Evolutionary conservation across 2,113 vertebrate genomes (phyloP).

Genomic region (Oreocharis arfaki): DNA sequence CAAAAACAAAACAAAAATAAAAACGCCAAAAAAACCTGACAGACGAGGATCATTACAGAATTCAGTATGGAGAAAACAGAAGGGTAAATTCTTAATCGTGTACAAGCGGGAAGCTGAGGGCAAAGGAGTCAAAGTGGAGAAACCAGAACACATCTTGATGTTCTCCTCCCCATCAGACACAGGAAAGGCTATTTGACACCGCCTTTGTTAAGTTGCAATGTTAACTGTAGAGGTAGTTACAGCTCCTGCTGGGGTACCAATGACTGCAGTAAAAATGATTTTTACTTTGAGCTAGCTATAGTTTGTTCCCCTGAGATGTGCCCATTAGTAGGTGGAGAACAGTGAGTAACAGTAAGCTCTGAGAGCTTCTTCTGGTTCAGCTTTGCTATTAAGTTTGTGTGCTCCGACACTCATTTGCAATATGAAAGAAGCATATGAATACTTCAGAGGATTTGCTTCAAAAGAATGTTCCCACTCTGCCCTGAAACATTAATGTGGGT

Average conservation of each 20-base stretch:
- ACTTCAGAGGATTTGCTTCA: background rate
- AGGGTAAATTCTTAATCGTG: accelerated
- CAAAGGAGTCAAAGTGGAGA: background rate
- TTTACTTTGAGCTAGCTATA: background rate
- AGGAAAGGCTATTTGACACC: background rate
- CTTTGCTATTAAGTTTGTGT: background rate
- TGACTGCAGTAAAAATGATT: background rate
- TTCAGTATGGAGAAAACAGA: background rate
- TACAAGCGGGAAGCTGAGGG: background rate
- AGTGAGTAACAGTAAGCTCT: background rate
- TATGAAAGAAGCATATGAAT: background rate
- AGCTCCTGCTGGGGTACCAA: accelerated
- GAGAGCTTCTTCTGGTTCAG: background rate
- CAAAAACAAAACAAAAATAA: background rate
- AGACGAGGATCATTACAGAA: background rate
- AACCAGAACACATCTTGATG: background rate
- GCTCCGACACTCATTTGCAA: background rate
- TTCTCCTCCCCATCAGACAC: background rate
- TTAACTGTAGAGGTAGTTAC: background rate
- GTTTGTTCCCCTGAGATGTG: background rate
- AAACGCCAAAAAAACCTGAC: background rate
- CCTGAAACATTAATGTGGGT: background rate
- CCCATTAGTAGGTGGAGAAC: background rate
- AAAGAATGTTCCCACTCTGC: background rate
- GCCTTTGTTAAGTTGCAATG: background rate